A percentile compares a stretch with the other conserved stretches of the same genome.
Evolutionary conservation across 2,113 vertebrate genomes (phyloP).

Genomic region (Xenus cinereus): DNA sequence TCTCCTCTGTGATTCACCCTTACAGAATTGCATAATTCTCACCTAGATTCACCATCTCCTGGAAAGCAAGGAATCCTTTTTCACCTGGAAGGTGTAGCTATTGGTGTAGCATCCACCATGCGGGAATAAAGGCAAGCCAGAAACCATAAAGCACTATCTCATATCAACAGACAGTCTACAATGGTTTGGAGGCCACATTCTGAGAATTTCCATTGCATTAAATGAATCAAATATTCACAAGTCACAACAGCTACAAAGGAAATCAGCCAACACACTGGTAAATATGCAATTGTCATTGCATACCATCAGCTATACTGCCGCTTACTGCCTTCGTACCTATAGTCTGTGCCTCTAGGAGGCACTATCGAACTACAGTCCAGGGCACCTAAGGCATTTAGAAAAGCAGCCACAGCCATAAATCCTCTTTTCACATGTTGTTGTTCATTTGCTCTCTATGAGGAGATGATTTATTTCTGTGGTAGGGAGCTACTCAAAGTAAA

Average conservation of each 20-base stretch:
- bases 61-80: not conserved
- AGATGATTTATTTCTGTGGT: slow-evolving; percentile 64
- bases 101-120: not conserved
- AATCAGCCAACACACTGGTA: not conserved
- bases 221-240: not conserved
- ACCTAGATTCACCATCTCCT: not conserved
- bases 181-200: not conserved
- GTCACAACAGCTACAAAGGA: slow-evolving; percentile 11
- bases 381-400: not conserved
- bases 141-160: not conserved
- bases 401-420: slow-evolving; percentile 45
- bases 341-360: slow-evolving; percentile 53
- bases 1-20: not conserved
- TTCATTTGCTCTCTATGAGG: slow-evolving; percentile 35
- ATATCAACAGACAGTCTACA: not conserved
- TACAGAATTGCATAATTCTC: not conserved
- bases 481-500: slow-evolving; percentile 57
- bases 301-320: not conserved
- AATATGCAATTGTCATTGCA: not conserved
- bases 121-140: not conserved
- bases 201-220: not conserved
- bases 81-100: not conserved
- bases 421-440: slow-evolving; percentile 41
- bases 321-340: not conserved
- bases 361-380: slow-evolving; percentile 20